Evolutionary conservation across 2,888 invertebrate genomes (phyloP), one percentile per base, ranked within the genome.

Genomic region (Girardia tigrina): DNA sequence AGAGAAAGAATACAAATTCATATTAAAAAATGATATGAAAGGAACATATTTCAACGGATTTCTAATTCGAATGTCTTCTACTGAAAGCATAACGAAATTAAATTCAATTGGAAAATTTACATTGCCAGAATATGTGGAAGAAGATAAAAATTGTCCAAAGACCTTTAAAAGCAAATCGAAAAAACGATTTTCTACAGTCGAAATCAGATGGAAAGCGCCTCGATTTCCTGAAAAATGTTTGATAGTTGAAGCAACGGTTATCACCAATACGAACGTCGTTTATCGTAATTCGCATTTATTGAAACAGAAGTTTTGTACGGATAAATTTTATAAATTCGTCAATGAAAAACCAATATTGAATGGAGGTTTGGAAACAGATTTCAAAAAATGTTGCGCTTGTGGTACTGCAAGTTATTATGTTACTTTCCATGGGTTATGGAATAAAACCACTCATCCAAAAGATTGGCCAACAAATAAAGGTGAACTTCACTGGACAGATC

Each of bases 331-430:
- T 26, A 26, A 12, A 12, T 23, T 70, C 8, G n/a, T 23, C 6
- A 26, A 70, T 20, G 36, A 36, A 8, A 36, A 36, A 16, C 36
- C 36, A 36, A 36, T 36, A 12, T 8, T 36, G 16, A 36, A 36
- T 16, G 16, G 16, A 12, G 36, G 36, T 12, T 12, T 36, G 36
- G 16, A 36, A 16, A 72, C 27, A 29, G n/a, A 8, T n/a, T 26
- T 8, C 26, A 77, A 76, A 56, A 77, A 81, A 71, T 95, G 95
- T 82, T 94, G 94, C 83, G 94, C 95, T 26, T 97, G 95, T 80
- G 92, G 94, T 79, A 93, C 95, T 82, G 98, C 97, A 14, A 94
- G 94, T 85, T 98, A 98, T 83, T 93, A 93, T 86, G 90, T 88
- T 78, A 86, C 88, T 88, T 83, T 97, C 90, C 90, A 94, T 85